These are phyloP conservation scores for Tipula unca DNA, from an alignment of 2,888 invertebrate genomes.

Conservation along the genomic window DNA sequence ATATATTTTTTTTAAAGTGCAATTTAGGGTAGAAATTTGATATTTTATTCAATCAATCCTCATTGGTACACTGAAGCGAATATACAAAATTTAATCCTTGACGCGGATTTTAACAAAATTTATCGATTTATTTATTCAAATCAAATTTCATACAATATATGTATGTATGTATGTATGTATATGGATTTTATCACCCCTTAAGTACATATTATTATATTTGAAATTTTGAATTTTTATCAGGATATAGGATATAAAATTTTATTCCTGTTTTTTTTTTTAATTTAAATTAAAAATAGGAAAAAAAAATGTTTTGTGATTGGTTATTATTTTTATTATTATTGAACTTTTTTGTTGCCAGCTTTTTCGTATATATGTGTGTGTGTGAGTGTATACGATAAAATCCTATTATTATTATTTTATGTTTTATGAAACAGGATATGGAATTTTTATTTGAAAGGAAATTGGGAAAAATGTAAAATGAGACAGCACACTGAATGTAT, in stretches of 20 bases:
- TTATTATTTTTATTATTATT: constrained; percentile 8
- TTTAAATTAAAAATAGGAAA: background rate
- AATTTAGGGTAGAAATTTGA: background rate
- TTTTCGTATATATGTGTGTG: background rate
- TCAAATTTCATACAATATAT: background rate
- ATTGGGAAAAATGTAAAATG: background rate
- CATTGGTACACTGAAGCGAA: background rate
- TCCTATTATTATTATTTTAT: background rate
- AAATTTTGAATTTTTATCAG: background rate
- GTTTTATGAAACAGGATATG: background rate
- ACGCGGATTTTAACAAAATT: background rate
- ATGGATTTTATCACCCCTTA: background rate
- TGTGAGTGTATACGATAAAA: background rate
- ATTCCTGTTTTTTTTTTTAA: background rate
- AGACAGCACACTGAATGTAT: background rate
- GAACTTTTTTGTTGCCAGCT: background rate
- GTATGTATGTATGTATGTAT: background rate
- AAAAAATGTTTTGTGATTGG: background rate
- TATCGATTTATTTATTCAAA: background rate
- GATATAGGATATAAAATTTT: constrained; percentile 8
- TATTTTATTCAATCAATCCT: background rate
- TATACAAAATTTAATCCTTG: background rate
- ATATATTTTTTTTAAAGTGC: background rate
- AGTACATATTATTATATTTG: background rate
- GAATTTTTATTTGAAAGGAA: constrained; percentile 8